phyloP scores from a whole-genome alignment of 1,140 invertebrate genomes.

The Pachypeltis micranthus region DNA sequence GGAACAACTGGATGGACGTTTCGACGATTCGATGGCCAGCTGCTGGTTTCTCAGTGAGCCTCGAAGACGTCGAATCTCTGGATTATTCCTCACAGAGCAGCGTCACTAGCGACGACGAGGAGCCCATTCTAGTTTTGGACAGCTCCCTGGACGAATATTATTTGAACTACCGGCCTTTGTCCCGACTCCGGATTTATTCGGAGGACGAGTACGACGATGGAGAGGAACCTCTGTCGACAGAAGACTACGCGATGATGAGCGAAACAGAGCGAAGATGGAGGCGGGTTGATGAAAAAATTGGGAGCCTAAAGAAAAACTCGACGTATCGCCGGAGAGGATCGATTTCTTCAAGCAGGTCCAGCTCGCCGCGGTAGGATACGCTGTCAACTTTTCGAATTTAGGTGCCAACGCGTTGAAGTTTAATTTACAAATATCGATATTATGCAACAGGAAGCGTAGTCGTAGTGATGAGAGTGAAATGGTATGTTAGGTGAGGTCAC shows the following conservation, averaged over 20 bases:
- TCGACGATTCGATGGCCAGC: too few species aligned
- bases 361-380: slow-evolving; percentile 1
- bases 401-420: too few species aligned
- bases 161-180: background rate
- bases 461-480: too few species aligned
- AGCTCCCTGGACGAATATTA: background rate
- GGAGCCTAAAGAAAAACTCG: background rate
- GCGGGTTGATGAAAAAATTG: background rate
- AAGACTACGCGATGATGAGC: background rate
- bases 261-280: background rate
- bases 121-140: background rate
- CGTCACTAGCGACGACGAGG: background rate
- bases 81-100: background rate
- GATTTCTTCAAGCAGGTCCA: background rate
- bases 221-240: background rate
- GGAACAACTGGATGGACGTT: too few species aligned
- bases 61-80: background rate
- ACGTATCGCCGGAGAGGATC: background rate
- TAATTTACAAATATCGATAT: too few species aligned
- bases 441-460: too few species aligned
- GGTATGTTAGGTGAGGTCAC: too few species aligned
- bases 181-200: background rate
- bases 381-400: too few species aligned
- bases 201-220: background rate
- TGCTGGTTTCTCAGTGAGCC: too few species aligned